These are phyloP conservation scores for Phragmatobia fuliginosa DNA, from an alignment of 2,888 invertebrate species.

Conservation along the genomic window DNA sequence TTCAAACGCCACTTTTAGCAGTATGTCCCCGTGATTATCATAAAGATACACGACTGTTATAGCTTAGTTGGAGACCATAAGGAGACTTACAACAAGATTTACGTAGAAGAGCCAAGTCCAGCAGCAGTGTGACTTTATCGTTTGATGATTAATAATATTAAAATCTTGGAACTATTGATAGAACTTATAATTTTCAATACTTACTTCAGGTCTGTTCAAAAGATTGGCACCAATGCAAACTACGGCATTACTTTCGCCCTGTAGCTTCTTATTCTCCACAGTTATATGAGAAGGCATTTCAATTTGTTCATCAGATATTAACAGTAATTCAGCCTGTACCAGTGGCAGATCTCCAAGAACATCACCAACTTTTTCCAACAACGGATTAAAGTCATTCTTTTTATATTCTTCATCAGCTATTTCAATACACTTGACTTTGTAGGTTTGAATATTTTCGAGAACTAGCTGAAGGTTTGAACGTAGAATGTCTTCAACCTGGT, in stretches of 20 bases:
- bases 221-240: slow-evolving; percentile 85
- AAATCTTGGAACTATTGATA: neutral
- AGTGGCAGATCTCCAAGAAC: slow-evolving; percentile 89
- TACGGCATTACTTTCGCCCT: slow-evolving; percentile 82
- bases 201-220: slow-evolving; percentile 80
- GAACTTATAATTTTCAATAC: slow-evolving; percentile 24
- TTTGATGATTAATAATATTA: neutral
- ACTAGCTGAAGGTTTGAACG: slow-evolving; percentile 89
- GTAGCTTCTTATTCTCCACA: slow-evolving; percentile 88
- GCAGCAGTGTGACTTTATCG: no score
- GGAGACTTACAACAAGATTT: no score
- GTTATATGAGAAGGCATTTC: slow-evolving; percentile 83
- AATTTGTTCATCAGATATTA: slow-evolving; percentile 83
- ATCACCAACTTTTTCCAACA: slow-evolving; percentile 86
- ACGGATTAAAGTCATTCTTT: slow-evolving; percentile 75
- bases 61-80: no score
- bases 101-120: no score
- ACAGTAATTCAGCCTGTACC: slow-evolving; percentile 88
- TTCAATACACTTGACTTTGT: slow-evolving; percentile 88
- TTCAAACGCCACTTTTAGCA: no score
- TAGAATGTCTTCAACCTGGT: slow-evolving; percentile 83
- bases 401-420: slow-evolving; percentile 83
- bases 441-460: slow-evolving; percentile 89
- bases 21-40: no score
- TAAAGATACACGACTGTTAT: no score